Conservation (phyloP, 2,113 vertebrate genomes). For the Tor tambroides region DNA sequence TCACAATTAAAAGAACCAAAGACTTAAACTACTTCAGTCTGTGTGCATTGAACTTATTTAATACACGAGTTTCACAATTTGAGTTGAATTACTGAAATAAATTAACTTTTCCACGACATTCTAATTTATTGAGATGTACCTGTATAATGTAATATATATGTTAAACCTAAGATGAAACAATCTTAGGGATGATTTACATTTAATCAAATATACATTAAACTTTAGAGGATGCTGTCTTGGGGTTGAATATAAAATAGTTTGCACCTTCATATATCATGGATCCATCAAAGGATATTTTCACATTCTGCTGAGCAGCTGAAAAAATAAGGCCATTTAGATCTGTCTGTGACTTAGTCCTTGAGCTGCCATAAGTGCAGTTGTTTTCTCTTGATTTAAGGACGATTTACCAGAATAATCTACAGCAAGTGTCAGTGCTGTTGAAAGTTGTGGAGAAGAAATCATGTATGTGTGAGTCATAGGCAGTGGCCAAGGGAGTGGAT, state of each 20-base stretch:
- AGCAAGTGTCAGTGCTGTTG: constrained; percentile 52
- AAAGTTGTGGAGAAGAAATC: constrained; percentile 26
- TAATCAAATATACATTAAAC: neutral
- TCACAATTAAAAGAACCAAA: too few species aligned
- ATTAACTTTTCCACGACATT: too few species aligned
- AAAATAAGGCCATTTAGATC: constrained; percentile 32
- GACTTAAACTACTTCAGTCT: too few species aligned
- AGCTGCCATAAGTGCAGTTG: constrained; percentile 58
- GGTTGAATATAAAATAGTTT: constrained; percentile 6
- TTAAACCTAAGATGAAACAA: neutral
- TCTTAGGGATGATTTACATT: neutral
- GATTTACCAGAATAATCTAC: constrained; percentile 65
- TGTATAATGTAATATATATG: neutral
- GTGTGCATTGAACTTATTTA: too few species aligned
- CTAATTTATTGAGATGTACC: too few species aligned
- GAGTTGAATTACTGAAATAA: too few species aligned
- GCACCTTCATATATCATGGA: constrained; percentile 21
- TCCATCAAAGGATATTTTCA: constrained; percentile 45
- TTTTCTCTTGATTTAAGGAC: constrained; percentile 42
- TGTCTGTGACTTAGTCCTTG: constrained; percentile 66
- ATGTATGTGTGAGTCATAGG: constrained; percentile 30
- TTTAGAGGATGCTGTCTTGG: neutral
- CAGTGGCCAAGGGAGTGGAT: constrained; percentile 2
- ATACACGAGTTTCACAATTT: too few species aligned
- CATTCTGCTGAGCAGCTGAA: constrained; percentile 61